Base-by-base conservation (phyloP, 2,888 invertebrate species). In the Apamea epomidion region DNA sequence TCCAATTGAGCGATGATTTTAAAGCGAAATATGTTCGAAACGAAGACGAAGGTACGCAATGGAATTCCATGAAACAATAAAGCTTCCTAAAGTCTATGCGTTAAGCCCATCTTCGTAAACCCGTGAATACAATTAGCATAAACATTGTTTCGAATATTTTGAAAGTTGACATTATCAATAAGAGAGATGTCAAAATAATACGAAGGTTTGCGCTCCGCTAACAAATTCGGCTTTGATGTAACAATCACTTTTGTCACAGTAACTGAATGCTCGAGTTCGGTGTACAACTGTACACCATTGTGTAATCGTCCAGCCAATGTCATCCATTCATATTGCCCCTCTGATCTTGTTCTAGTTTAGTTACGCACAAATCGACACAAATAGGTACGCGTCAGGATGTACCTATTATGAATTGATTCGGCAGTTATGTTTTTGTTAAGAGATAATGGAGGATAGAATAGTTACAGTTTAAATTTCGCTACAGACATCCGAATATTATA, bases 211-310 rank as follows among this genome's bases (percentile, higher is more conserved):
- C 74, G 65, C 78, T 88, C 81, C 83, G 91, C 90, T 93, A 93
- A 95, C 89, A 91, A 91, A 93, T 92, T 88, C 91, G 93, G 92
- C 92, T 93, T 95, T 94, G 93, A 91, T 92, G 76, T 62, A 74
- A 76, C 78, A 84, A 81, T 82, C 60, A 85, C 80, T 78, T 89
- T 86, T 83, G 89, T 89, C 70, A 83, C 82, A 73, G 76, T 54
- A 54, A 7, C 64, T 54, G 76, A 74, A 67, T 77, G 54, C 62
- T 45, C 42, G 65, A 64, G 74, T 74, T 76, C 37, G 25, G 62
- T 81, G 78, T 69, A 74, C 54, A 65, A 65, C 62, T 81, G 79
- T 71, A 48, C 25, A 74, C 69, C 74, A 87, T 88, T 88, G 83
- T 87, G 84, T 87, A 79, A 83, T 80, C 78, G 75, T 73, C 81